Conservation (phyloP, 2,888 invertebrate genomes). For the Byasa hedistus region DNA sequence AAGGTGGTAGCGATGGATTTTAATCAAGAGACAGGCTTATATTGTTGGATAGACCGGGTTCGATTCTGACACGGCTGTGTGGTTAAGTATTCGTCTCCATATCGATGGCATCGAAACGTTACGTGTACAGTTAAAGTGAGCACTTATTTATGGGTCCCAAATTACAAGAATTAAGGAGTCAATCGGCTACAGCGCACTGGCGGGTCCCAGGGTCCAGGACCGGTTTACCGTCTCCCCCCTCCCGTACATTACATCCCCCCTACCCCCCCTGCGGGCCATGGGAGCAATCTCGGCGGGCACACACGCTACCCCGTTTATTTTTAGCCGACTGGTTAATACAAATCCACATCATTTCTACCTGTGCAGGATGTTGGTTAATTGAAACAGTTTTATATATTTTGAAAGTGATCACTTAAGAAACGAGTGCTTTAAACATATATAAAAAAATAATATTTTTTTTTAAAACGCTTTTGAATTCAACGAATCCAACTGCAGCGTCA, state of each 20-base stretch:
- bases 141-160: conserved; percentile 39
- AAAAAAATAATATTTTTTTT: too few species aligned
- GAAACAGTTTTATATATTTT: conserved; percentile 1
- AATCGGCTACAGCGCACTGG: conserved; percentile 27
- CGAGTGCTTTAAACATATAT: too few species aligned
- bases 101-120: conserved; percentile 20
- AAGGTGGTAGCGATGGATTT: too few species aligned
- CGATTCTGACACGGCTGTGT: too few species aligned
- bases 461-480: too few species aligned
- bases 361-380: conserved; percentile 19
- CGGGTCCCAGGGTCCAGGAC: conserved; percentile 31
- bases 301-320: conserved; percentile 57
- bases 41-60: too few species aligned
- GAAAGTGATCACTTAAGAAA: background rate
- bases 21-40: too few species aligned
- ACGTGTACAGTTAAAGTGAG: conserved; percentile 31
- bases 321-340: conserved; percentile 61
- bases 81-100: too few species aligned
- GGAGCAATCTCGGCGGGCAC: conserved; percentile 41
- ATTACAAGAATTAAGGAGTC: conserved; percentile 37
- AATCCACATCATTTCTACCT: conserved; percentile 45
- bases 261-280: conserved; percentile 24
- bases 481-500: too few species aligned
- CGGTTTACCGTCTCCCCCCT: conserved; percentile 35
- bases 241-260: conserved; percentile 29